Conservation (phyloP, 2,888 invertebrate genomes). For the Tetragonisca angustula region DNA sequence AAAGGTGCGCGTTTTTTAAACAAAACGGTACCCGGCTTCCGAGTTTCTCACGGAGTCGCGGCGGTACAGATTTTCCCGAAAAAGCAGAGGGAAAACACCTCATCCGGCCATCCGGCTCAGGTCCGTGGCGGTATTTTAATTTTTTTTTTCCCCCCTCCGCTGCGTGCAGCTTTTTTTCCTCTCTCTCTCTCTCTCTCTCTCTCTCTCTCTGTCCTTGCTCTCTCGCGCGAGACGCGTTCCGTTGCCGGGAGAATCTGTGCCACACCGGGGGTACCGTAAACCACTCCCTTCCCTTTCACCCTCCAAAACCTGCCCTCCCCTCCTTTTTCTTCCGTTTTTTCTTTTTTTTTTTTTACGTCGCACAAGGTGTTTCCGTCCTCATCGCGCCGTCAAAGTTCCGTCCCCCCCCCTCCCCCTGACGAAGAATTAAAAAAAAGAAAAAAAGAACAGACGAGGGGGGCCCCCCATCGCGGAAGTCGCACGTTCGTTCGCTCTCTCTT, state of each 20-base stretch:
- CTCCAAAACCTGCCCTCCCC: constrained; percentile 40
- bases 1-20: constrained; percentile 42
- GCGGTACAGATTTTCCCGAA: constrained; percentile 60
- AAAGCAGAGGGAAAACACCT: constrained; percentile 64
- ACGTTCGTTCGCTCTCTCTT: constrained; percentile 19
- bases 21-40: constrained; percentile 50
- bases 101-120: constrained; percentile 45
- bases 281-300: constrained; percentile 58
- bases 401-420: constrained; percentile 31
- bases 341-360: constrained; percentile 59
- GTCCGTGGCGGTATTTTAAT: constrained; percentile 77
- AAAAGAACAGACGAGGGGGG: constrained; percentile 44
- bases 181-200: not conserved
- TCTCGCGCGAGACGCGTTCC: constrained; percentile 60
- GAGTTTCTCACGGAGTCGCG: constrained; percentile 73
- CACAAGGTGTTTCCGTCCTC: constrained; percentile 81
- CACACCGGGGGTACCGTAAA: constrained; percentile 82
- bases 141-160: constrained; percentile 72
- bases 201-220: constrained; percentile 20
- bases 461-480: constrained; percentile 55
- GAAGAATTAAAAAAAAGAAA: constrained; percentile 11
- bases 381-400: constrained; percentile 71
- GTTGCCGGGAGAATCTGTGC: constrained; percentile 80
- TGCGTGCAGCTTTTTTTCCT: constrained; percentile 53
- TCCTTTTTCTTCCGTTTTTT: not conserved